A percentile compares a stretch with the other conserved stretches of the same genome.
phyloP scores from a whole-genome alignment of 2,113 vertebrate species.

The Marmota flaviventris region DNA sequence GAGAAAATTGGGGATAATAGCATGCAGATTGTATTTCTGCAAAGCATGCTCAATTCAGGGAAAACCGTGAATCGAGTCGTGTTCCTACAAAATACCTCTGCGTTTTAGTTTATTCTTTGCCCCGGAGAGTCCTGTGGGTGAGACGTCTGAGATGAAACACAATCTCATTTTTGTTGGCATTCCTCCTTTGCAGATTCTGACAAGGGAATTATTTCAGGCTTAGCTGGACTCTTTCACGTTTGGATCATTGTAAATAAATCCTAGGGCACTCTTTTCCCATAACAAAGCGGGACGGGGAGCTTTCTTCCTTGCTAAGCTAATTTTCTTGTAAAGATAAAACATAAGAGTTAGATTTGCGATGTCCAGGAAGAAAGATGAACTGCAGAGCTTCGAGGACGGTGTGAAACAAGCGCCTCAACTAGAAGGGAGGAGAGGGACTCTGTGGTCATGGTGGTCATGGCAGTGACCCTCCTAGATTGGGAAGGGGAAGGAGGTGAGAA shows the following conservation, averaged over 20 bases:
- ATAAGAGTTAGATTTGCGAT: not conserved
- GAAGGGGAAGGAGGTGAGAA: too few relatives aligned
- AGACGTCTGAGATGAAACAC: slow-evolving; percentile 79
- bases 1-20: slow-evolving; percentile 73
- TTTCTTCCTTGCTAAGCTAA: not conserved
- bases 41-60: slow-evolving; percentile 66
- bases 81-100: slow-evolving; percentile 61
- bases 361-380: not conserved
- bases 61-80: slow-evolving; percentile 44
- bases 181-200: slow-evolving; percentile 66
- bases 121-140: slow-evolving; percentile 69
- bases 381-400: not conserved
- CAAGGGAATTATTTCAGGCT: slow-evolving; percentile 79
- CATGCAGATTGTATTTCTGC: slow-evolving; percentile 75
- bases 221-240: slow-evolving; percentile 65
- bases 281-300: not conserved
- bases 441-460: not conserved
- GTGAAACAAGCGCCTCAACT: not conserved
- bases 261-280: not conserved
- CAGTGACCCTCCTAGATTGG: not conserved
- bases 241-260: slow-evolving; percentile 17
- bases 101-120: slow-evolving; percentile 80
- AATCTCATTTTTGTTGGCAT: slow-evolving; percentile 81
- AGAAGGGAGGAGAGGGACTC: not conserved
- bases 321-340: not conserved